Conservation (phyloP, 2,888 invertebrate species). For the Thymelicus sylvestris region DNA sequence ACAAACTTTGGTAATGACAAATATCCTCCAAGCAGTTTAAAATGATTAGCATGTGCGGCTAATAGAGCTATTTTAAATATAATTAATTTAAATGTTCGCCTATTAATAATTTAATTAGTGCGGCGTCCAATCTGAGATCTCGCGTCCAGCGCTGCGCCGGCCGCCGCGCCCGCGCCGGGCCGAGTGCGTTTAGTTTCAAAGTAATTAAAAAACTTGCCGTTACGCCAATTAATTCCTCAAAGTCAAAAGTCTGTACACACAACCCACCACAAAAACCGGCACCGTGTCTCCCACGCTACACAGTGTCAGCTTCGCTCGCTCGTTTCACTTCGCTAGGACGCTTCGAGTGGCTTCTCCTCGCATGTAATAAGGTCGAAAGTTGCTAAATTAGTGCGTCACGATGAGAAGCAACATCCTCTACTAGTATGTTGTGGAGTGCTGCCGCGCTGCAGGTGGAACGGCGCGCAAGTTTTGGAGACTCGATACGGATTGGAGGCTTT, state of each 20-base stretch:
- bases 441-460: slow-evolving; percentile 40
- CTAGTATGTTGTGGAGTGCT: slow-evolving; percentile 18
- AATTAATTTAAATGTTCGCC: slow-evolving; percentile 39
- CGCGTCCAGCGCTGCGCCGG: slow-evolving; percentile 36
- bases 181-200: slow-evolving; percentile 54
- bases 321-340: slow-evolving; percentile 39
- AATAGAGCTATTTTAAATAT: slow-evolving; percentile 35
- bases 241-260: slow-evolving; percentile 67
- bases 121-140: slow-evolving; percentile 45
- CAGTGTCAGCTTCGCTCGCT: background rate
- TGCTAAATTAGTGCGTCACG: background rate
- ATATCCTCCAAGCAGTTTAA: slow-evolving; percentile 9
- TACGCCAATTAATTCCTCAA: slow-evolving; percentile 82
- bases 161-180: slow-evolving; percentile 23
- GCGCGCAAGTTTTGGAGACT: slow-evolving; percentile 56
- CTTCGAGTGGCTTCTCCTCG: slow-evolving; percentile 1
- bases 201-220: slow-evolving; percentile 74
- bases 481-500: slow-evolving; percentile 68
- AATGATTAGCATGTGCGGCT: slow-evolving; percentile 10
- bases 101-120: slow-evolving; percentile 46
- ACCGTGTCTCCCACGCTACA: slow-evolving; percentile 38
- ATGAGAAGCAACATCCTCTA: background rate
- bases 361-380: slow-evolving; percentile 12
- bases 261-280: slow-evolving; percentile 49
- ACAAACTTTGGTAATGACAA: slow-evolving; percentile 5